These are phyloP conservation scores for Oreochromis aureus DNA, from an alignment of 2,113 vertebrate genomes.

Conservation along the genomic window DNA sequence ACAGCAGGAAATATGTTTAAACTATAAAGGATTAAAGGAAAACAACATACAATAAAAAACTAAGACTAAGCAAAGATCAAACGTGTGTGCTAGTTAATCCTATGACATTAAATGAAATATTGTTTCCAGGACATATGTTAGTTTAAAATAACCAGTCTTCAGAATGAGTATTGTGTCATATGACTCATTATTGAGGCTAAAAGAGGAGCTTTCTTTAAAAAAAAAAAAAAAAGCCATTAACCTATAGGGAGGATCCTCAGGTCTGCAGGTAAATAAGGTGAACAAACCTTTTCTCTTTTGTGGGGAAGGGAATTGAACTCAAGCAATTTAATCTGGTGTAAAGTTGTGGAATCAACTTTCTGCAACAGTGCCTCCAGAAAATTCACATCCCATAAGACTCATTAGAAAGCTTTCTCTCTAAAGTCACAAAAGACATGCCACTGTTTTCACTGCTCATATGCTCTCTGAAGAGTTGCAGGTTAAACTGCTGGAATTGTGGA, in stretches of 20 bases:
- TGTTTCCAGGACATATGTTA: not conserved
- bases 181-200: not conserved
- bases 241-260: not conserved
- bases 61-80: not conserved
- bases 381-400: not conserved
- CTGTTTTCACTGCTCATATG: not conserved
- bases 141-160: not conserved
- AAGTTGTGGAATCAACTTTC: not conserved
- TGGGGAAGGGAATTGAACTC: not conserved
- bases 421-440: not conserved
- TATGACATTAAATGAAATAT: not conserved
- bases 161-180: not conserved
- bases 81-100: not conserved
- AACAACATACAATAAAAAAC: not conserved
- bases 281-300: not conserved
- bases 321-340: not conserved
- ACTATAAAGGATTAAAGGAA: not conserved
- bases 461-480: not conserved
- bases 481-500: not conserved
- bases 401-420: not conserved
- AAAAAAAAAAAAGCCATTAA: not conserved
- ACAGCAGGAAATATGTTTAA: not conserved
- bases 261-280: not conserved
- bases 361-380: not conserved
- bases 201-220: not conserved